Percentiles rank a stretch among this genome's conserved stretches.
Conservation (phyloP, 2,113 vertebrate species). For the Burhinus bistriatus region DNA sequence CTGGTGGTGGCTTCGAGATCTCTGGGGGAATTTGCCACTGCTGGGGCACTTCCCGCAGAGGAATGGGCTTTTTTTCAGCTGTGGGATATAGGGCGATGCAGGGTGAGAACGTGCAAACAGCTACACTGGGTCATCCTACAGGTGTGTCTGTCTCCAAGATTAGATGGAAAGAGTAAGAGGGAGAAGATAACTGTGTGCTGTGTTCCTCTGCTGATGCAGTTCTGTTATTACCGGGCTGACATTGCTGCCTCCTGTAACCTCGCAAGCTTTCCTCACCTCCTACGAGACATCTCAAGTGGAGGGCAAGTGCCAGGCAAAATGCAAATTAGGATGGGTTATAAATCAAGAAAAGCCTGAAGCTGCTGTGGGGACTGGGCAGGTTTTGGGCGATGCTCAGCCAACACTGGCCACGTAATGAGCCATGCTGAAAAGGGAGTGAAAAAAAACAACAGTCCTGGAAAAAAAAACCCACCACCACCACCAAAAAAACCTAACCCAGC, state of each 20-base stretch:
- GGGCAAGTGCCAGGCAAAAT: neutral
- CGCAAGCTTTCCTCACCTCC: neutral
- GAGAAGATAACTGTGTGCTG: fast-evolving
- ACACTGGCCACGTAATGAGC: neutral
- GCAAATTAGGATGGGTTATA: neutral
- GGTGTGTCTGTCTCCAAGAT: neutral
- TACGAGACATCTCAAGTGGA: neutral
- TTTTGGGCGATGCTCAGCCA: neutral
- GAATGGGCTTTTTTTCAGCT: neutral
- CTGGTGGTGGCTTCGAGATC: neutral
- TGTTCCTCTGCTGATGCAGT: neutral
- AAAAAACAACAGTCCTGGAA: neutral
- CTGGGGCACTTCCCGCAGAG: neutral
- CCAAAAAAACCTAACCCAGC: neutral
- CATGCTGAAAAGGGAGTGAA: neutral
- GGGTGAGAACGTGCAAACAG: neutral
- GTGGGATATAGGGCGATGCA: fast-evolving
- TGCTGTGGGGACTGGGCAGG: neutral
- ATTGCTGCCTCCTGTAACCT: neutral
- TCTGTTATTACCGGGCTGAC: neutral
- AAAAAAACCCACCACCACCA: neutral
- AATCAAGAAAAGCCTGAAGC: neutral
- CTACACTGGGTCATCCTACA: neutral
- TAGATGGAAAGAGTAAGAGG: neutral
- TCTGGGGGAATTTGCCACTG: neutral